Base-by-base conservation (phyloP, 2,797 vertebrate species). In the Tinamus major region DNA sequence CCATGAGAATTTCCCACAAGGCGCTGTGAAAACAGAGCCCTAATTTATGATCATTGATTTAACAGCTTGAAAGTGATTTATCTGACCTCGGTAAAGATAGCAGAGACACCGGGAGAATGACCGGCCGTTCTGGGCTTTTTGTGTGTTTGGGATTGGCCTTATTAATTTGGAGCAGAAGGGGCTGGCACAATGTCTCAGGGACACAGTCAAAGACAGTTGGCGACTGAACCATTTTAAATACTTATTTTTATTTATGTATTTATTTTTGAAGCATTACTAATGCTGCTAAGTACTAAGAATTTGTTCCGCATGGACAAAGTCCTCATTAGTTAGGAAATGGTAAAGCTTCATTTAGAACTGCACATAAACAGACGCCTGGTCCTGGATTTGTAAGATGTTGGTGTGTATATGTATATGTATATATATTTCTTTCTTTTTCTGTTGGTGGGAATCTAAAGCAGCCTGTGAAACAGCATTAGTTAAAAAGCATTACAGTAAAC, bases 41-140 rank as follows among this genome's bases (percentile, higher is more conserved):
- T 97, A 98, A 98, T 98, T 98, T 97, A 98, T 94, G 93, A 94
- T 97, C 96, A 97, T 96, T 90, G 96, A 97, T 96, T 96, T 94
- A 95, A 98, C 95, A 95, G 97, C 96, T 96, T 96, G 71, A 95
- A 92, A 95, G 89, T 97, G 98, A 98, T 98, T 98, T 98, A 98
- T 98, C 96, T 96, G 95, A 92, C 89, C 94, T 94, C 78, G 33
- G 97, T 95, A 96, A 96, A 97, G 97, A 97, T 88, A 97, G 97
- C 63, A 90, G 97, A 85, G 93, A 90, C 95, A 97, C 94, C 85
- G 96, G 92, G 97, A 97, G 98, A 98, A 97, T 94, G 97, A 98
- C 96, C 49, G 68, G 96, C 94, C 95, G 76, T 80, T 92, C 87
- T 92, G 56, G 84, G 85, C 92, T 85, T 93, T 96, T 93, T 96